Base-by-base conservation (phyloP, 2,113 vertebrate species). In the Apodemus speciosus region DNA sequence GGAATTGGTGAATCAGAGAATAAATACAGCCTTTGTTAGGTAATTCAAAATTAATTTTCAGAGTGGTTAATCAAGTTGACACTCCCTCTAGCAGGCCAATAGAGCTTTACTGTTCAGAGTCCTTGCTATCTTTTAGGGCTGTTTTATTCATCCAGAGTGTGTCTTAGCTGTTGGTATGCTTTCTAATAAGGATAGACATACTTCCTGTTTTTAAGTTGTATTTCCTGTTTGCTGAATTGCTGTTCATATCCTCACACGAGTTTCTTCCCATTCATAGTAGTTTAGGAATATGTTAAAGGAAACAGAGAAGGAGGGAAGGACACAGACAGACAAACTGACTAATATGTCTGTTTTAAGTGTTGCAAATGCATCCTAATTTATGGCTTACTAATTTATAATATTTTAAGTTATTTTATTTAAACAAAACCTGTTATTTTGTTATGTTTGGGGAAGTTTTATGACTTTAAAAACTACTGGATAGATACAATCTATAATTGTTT, bases 41-140 rank as follows among this genome's bases (percentile, higher is more conserved):
- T 91, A 85, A 95, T 60, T 91, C 20, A 38, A 83, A 95, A 51
- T 43, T 77, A 40, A 62, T 86, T 58, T 73, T 86, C 35, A 72
- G 40, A 93, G 76, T 79, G 32, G 43, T 60, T 71, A 40, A 95
- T 21, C 27, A 79, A 75, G 32, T 77, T 81, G 66, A 69, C 56
- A 62, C 71, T 88, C 71, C 46, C 76, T 73, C n/a, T 21, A 71
- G n/a, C 40, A 1, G 3, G 35, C 23, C 30, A 35, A 21, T 62
- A 20, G n/a, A 60, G 3, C 79, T 91, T 56, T 49, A 0, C 69
- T 77, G 40, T 8, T 85, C 7, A 30, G n/a, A 8, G 30, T 43
- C 25, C 43, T 89, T 38, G 35, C 51, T 66, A 79, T n/a, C 51
- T 75, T 62, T 75, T 79, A 56, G 16, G 83, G 56, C 85, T 83